A percentile compares a stretch with the other conserved stretches of the same genome.
Conservation (phyloP, 2,888 invertebrate genomes). For the Harpalus rubripes region DNA sequence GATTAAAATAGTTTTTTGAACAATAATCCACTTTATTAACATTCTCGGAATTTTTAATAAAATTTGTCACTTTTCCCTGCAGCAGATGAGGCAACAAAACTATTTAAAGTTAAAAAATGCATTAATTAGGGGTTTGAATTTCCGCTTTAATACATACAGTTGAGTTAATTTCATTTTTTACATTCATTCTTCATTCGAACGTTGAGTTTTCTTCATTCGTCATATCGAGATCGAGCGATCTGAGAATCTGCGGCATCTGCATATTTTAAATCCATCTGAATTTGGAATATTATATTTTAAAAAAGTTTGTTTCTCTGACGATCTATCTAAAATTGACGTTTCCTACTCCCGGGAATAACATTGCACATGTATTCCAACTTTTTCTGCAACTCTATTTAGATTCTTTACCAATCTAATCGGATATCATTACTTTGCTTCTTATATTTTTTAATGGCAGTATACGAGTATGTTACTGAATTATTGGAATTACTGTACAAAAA, state of each 20-base stretch:
- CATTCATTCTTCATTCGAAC: not conserved
- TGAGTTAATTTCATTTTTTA: not conserved
- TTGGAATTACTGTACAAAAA: too few relatives aligned
- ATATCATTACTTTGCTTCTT: not conserved
- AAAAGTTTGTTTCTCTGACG: constrained; percentile 34
- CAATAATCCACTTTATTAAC: constrained; percentile 11
- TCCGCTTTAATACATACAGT: not conserved
- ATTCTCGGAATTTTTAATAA: constrained; percentile 26
- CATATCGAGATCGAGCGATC: not conserved
- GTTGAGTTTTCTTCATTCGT: constrained; percentile 5
- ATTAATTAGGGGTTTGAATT: not conserved
- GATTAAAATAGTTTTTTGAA: not conserved
- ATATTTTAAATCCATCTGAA: constrained; percentile 20
- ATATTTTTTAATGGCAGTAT: too few relatives aligned
- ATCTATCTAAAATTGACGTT: constrained; percentile 33
- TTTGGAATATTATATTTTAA: constrained; percentile 31
- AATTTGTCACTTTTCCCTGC: not conserved
- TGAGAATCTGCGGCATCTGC: constrained; percentile 12
- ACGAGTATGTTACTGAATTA: too few relatives aligned
- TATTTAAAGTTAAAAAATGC: constrained; percentile 2
- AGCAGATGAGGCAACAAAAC: constrained; percentile 2
- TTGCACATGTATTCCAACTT: not conserved
- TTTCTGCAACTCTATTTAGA: constrained; percentile 7
- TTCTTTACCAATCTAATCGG: constrained; percentile 11
- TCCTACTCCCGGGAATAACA: constrained; percentile 16